Conservation (phyloP, 2,888 invertebrate species). For the Eucera pruinosa region DNA sequence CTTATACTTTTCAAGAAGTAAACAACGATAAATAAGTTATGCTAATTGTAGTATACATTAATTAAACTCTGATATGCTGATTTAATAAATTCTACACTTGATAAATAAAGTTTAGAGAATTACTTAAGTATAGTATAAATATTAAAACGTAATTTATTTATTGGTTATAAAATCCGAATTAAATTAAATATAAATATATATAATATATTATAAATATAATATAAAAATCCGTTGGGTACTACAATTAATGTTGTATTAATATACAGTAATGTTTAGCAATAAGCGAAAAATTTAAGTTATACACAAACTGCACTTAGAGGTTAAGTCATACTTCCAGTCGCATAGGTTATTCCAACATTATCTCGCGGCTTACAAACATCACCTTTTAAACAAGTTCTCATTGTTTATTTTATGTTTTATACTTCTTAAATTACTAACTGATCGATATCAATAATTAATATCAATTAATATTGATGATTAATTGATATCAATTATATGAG, state of each 20-base stretch:
- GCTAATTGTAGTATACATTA: too few species aligned
- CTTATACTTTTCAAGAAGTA: not conserved
- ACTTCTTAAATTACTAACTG: conserved; percentile 4
- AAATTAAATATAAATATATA: too few species aligned
- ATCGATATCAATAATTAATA: conserved; percentile 6
- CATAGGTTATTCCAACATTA: not conserved
- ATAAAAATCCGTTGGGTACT: not conserved
- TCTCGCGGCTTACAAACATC: conserved; percentile 17
- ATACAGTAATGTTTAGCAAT: not conserved
- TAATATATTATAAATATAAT: too few species aligned
- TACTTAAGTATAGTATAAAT: too few species aligned
- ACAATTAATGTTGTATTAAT: not conserved
- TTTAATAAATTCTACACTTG: too few species aligned
- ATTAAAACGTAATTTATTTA: not conserved
- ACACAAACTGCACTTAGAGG: not conserved
- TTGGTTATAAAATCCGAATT: too few species aligned
- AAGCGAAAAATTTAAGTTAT: not conserved
- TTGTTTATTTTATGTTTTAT: not conserved
- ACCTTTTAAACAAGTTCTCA: conserved; percentile 13
- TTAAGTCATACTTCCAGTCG: conserved; percentile 19
- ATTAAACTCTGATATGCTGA: too few species aligned
- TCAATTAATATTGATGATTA: conserved; percentile 13
- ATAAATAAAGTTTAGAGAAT: too few species aligned
- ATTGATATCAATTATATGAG: conserved; percentile 12
- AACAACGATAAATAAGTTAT: too few species aligned